Base-by-base conservation (phyloP, 2,797 vertebrate genomes). In the Chelon auratus region DNA sequence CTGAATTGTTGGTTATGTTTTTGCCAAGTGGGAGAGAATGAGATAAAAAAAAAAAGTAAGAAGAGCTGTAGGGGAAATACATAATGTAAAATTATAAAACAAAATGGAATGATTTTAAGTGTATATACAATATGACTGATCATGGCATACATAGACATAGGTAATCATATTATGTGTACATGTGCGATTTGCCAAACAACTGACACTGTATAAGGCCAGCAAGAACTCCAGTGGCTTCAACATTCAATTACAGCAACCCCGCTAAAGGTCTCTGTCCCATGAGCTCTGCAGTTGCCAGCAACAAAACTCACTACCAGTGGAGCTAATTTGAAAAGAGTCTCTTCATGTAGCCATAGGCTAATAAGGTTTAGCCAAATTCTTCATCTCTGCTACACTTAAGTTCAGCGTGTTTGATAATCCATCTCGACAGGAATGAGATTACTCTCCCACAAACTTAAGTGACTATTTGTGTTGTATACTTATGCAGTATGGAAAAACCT, bases 301-400 rank as follows among this genome's bases (percentile, higher is more conserved):
- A 14, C 5, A 69, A 24, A 75, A 62, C 66, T 50, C 17, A 54
- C 50, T 47, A 72, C 56, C 59, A 77, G 54, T 52, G 79, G 72
- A 79, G 67, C 73, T 77, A 15, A 83, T 79, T 73, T 83, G 68
- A 62, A 47, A 75, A 70, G 40, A 60, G 43, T 12, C 24, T 50
- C 43, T 62, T 69, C 50, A 42, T 61, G 48, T 61, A 39, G 70
- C 70, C 51, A 68, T 59, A 72, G 75, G 74, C 62, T 15, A 54
- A 37, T 64, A 57, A 22, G 58, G 62, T 62, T 62, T 36, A 72
- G 43, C 54, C 59, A 52, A 51, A 63, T 53, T 68, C 18, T 74
- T 71, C 50, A 48, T 39, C 58, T 71, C 15, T 52, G 22, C 42
- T 60, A 15, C 12, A 51, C 52, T 62, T 36, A 53, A 72, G 22